Base-by-base conservation (phyloP, 2,113 vertebrate genomes). In the Apistogramma diplotaenia region DNA sequence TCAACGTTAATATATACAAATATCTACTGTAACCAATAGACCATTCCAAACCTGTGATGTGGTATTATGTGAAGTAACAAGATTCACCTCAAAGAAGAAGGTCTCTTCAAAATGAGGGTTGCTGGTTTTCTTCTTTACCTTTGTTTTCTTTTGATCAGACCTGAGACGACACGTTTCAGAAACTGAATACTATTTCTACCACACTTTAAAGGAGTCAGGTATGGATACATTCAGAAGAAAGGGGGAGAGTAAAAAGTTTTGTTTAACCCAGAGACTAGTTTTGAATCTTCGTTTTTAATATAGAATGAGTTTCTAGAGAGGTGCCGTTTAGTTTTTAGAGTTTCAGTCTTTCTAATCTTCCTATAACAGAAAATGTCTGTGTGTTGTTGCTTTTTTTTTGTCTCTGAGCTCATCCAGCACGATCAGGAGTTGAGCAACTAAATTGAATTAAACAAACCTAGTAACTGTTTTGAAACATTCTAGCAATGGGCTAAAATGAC, bases 41-140 rank as follows among this genome's bases (percentile, higher is more conserved):
- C 11, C 10, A 23, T n/a, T 16, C 56, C 3, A 53, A 78, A 61
- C 23, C 8, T 11, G 6, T 54, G 4, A 79, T 58, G 16, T 70
- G 65, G 65, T 70, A 70, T 49, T 25, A 49, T 70, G 23, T 70
- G 65, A 5, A 46, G 13, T 6, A 18, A 27, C 8, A 21, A 2
- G 40, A 67, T 19, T 91, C 96, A 98, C 98, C 97, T 99, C 98
- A 94, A 99, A 99, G 93, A 96, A 96, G 95, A 99, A 98, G 3
- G 96, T 97, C 95, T 99, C 98, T 23, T 99, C 98, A 92, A 99
- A 99, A 81, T 97, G 96, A 25, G 98, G 98, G 87, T 99, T 97
- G 93, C 97, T 99, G 83, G 98, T 99, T 96, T 99, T 99, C 97
- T 99, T 99, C 96, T 99, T 99, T 87, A 99, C 98, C 94, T 99